A percentile compares a stretch with the other conserved stretches of the same genome.
Conservation (phyloP, 2,888 invertebrate genomes). For the Drosophila hamatofila region DNA sequence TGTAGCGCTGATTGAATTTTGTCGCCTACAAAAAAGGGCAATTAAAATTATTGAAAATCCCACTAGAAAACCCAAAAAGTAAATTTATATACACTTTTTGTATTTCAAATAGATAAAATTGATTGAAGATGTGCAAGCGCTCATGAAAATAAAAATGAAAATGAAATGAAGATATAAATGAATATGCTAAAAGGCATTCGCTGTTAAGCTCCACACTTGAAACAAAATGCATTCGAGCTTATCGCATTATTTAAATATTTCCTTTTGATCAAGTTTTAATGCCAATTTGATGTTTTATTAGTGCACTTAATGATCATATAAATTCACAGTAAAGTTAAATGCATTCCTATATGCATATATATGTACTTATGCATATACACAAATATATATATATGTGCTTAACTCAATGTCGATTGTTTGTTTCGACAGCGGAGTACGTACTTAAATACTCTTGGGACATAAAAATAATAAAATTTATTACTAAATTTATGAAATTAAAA, state of each 20-base stretch:
- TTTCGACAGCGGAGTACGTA: no score
- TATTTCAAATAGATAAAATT: conserved; percentile 28
- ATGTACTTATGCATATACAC: not conserved
- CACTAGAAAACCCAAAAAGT: conserved; percentile 45
- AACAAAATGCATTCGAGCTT: conserved; percentile 15
- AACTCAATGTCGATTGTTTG: no score
- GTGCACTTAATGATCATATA: conserved; percentile 8
- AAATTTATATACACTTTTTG: conserved; percentile 6
- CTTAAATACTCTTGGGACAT: no score
- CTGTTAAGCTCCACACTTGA: conserved; percentile 31
- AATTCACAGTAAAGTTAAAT: not conserved
- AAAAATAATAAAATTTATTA: no score
- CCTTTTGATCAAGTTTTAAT: conserved; percentile 37
- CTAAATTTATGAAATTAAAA: not conserved
- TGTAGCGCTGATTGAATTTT: conserved; percentile 73
- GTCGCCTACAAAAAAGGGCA: conserved; percentile 65
- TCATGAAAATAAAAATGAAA: conserved; percentile 39
- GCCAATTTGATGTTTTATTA: conserved; percentile 48
- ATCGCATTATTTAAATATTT: conserved; percentile 26
- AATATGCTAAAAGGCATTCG: conserved; percentile 54
- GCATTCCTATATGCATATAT: not conserved
- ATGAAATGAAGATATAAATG: not conserved
- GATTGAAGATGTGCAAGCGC: conserved; percentile 44
- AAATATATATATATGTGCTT: no score
- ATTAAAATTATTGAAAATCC: conserved; percentile 73